Evolutionary conservation across 2,113 vertebrate genomes (phyloP), one percentile per base, ranked within the genome.

Genomic region (Irena cyanogastra): DNA sequence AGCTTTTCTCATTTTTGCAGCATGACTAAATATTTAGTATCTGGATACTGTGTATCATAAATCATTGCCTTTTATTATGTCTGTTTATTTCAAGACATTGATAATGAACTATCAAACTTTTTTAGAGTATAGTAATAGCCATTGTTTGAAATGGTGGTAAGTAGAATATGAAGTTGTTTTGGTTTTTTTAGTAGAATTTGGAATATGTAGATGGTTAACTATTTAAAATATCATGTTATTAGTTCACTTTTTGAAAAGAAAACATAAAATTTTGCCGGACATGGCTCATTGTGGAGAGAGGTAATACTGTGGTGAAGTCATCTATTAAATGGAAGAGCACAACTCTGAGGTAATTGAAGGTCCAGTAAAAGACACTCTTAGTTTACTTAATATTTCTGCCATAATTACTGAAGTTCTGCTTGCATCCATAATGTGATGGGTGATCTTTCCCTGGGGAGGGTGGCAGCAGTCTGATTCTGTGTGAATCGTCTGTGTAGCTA

Each of bases 401-500:
- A 4, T 63, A 64, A 71, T 66, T 89, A 85, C 52, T 56, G 52
- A 79, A 87, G 31, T 85, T 85, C 30, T 86, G 23, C 26, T 69
- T 87, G 37, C 31, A 37, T 70, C 24, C 52, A 4, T 81, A 27
- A 26, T 47, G 6, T 33, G 39, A n/a, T 17, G 23, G 27, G 22
- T 52, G 53, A 41, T 14, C 11, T n/a, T 71, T 92, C 28, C 23
- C 1, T 2, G 7, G 15, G 11, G 18, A 42, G 8, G 7, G 7
- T 44, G 64, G 53, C 35, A 74, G 37, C 31, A 33, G 33, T 81
- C 60, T 83, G 18, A 11, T 68, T 77, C 53, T 41, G 8, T 21
- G 23, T 80, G 26, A 71, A 16, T 61, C 0, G 0, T 66, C 14
- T 37, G 0, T 44, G 13, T 10, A 66, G 52, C 52, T 80, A 9